These are phyloP conservation scores for Idaea biselata DNA, from an alignment of 2,888 invertebrate species.

Conservation along the genomic window DNA sequence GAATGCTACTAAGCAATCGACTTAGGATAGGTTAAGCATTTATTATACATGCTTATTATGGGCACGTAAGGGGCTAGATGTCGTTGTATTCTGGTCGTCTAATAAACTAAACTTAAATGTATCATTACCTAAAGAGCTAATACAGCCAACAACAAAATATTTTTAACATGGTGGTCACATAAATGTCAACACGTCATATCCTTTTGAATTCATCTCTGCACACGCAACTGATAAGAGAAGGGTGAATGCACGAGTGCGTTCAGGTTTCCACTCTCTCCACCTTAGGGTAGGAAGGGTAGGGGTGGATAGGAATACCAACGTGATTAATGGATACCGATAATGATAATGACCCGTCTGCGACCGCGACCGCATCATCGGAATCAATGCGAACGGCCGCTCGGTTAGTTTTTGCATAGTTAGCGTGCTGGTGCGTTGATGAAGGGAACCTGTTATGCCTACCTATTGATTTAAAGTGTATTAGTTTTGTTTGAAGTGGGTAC, in stretches of 20 bases:
- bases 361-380: constrained; percentile 68
- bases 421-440: constrained; percentile 43
- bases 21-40: too few relatives aligned
- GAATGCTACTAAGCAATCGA: too few relatives aligned
- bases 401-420: constrained; percentile 59
- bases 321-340: constrained; percentile 78
- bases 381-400: constrained; percentile 55
- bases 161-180: constrained; percentile 10
- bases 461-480: constrained; percentile 28
- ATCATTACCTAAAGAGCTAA: background rate
- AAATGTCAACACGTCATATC: constrained; percentile 55
- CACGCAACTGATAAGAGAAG: constrained; percentile 74
- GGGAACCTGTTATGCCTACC: constrained; percentile 12
- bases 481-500: constrained; percentile 15
- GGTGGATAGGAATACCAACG: constrained; percentile 59
- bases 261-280: constrained; percentile 46
- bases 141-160: constrained; percentile 5
- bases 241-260: constrained; percentile 77
- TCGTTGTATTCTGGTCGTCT: too few relatives aligned
- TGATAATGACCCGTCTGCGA: constrained; percentile 72
- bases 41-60: too few relatives aligned
- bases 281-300: constrained; percentile 47
- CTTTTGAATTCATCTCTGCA: constrained; percentile 56
- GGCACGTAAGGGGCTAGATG: too few relatives aligned
- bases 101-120: background rate